Evolutionary conservation across 2,888 invertebrate species (phyloP).

Genomic region (Charanyca ferruginea): DNA sequence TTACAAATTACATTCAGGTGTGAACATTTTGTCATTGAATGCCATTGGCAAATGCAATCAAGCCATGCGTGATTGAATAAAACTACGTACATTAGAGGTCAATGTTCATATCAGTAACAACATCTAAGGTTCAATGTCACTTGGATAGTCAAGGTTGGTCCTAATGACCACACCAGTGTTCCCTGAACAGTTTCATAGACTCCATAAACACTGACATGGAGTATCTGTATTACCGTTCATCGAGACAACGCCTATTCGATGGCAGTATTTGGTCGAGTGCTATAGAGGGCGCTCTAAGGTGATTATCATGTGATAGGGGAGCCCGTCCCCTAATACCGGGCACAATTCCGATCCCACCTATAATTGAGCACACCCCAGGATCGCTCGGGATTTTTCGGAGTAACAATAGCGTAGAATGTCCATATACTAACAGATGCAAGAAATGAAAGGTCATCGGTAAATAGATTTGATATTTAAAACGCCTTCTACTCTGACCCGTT

Average conservation of each 20-base stretch:
- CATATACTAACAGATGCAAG: not conserved
- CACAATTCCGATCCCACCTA: constrained; percentile 38
- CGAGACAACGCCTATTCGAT: constrained; percentile 17
- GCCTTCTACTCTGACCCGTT: not conserved
- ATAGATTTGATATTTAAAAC: not conserved
- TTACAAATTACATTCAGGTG: not conserved
- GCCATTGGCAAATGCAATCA: constrained; percentile 4
- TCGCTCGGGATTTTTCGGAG: constrained; percentile 3
- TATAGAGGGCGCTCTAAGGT: constrained; percentile 32
- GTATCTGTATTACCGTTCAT: constrained; percentile 8
- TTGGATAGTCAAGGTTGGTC: constrained; percentile 24
- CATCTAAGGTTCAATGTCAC: constrained; percentile 27
- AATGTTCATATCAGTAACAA: constrained; percentile 27
- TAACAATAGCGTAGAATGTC: constrained; percentile 1
- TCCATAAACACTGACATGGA: not conserved
- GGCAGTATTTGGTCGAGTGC: constrained; percentile 17
- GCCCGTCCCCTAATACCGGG: constrained; percentile 27
- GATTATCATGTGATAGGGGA: constrained; percentile 46
- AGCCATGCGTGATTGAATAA: constrained; percentile 24
- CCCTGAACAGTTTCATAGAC: constrained; percentile 2
- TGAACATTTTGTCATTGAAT: constrained; percentile 3
- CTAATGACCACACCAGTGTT: constrained; percentile 6
- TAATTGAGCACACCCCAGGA: constrained; percentile 39
- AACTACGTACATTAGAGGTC: constrained; percentile 8
- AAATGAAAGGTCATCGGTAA: not conserved